These are phyloP conservation scores for Acrocephalus scirpaceus DNA, from an alignment of 2,797 vertebrate genomes.

Conservation along the genomic window DNA sequence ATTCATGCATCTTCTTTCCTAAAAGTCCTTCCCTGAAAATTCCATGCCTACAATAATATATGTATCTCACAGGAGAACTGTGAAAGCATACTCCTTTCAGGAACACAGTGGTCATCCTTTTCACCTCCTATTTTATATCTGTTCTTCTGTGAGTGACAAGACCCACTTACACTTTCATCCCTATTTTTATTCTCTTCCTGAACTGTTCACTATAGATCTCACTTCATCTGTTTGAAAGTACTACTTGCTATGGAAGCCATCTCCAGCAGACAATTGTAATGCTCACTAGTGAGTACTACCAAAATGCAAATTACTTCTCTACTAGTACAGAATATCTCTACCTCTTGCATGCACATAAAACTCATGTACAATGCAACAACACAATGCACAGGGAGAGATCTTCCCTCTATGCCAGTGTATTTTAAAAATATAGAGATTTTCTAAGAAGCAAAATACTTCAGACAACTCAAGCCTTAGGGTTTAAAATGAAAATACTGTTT, in stretches of 20 bases:
- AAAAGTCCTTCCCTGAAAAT: not conserved
- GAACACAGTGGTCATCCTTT: not conserved
- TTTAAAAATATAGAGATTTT: not conserved
- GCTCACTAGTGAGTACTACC: not conserved
- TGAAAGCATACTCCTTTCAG: not conserved
- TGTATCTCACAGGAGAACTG: accelerated
- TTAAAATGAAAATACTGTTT: not conserved
- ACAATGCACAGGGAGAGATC: not conserved
- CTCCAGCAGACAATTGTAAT: not conserved
- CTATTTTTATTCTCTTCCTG: not conserved
- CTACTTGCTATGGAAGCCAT: not conserved
- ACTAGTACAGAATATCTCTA: not conserved
- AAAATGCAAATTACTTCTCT: not conserved
- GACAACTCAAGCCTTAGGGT: not conserved
- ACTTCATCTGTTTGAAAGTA: not conserved
- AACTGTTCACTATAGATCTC: not conserved
- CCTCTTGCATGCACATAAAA: not conserved
- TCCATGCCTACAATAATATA: not conserved
- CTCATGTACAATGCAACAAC: not conserved
- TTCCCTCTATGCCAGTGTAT: not conserved
- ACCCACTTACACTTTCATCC: not conserved
- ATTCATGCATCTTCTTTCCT: not conserved
- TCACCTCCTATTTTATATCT: not conserved
- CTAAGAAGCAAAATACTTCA: not conserved
- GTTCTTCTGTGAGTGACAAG: not conserved